Percentiles rank a stretch among this genome's conserved stretches.
These are phyloP conservation scores for Squalus acanthias DNA, from an alignment of 2,797 vertebrate genomes.

Conservation along the genomic window DNA sequence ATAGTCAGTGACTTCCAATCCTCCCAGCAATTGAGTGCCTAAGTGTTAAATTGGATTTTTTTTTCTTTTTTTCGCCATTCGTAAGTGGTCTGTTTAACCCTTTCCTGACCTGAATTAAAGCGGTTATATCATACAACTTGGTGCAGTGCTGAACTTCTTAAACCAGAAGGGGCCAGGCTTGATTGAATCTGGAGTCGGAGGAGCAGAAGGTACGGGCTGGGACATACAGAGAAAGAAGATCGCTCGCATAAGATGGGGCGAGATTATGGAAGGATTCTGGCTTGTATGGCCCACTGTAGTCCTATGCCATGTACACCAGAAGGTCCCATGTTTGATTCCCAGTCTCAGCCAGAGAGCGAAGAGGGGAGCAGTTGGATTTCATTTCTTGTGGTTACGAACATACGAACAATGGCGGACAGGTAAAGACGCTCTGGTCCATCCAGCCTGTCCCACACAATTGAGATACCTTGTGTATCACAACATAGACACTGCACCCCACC, in stretches of 20 bases:
- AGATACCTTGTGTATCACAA: too few species aligned
- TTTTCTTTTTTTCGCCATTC: not conserved
- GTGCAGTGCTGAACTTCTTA: not conserved
- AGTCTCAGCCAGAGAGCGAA: not conserved
- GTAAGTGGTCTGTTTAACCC: constrained; percentile 29
- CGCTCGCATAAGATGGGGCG: not conserved
- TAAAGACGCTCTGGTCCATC: too few species aligned
- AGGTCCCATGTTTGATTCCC: not conserved
- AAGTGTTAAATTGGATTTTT: not conserved
- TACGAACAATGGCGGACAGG: too few species aligned
- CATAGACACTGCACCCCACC: too few species aligned
- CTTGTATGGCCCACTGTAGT: not conserved
- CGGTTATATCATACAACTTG: not conserved
- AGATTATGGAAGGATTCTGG: not conserved
- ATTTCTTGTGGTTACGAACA: not conserved
- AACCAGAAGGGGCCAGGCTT: not conserved
- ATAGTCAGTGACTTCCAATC: not conserved
- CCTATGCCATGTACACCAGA: not conserved
- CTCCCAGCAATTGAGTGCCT: not conserved
- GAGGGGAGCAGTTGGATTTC: not conserved
- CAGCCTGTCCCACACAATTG: too few species aligned
- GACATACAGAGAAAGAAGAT: not conserved
- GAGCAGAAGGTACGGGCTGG: not conserved
- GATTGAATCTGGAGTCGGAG: not conserved
- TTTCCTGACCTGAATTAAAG: constrained; percentile 30